Percentiles rank a stretch among this genome's conserved stretches.
Conservation (phyloP, 2,113 vertebrate genomes). For the Echinops telfairi region DNA sequence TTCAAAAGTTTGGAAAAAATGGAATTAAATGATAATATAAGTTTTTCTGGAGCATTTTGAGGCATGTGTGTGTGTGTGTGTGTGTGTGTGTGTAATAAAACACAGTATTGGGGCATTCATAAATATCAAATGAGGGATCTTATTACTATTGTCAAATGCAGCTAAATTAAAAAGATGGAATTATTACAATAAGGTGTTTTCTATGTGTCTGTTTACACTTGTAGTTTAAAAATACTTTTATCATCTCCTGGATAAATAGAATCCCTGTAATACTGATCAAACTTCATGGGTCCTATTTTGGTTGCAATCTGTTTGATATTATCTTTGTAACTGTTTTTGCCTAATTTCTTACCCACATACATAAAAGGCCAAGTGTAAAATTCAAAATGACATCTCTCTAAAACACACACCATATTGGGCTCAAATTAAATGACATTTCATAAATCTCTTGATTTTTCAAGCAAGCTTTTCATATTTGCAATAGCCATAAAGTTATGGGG, state of each 20-base stretch:
- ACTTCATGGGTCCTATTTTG: constrained; percentile 2
- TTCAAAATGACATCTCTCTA: neutral
- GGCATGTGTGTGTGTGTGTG: neutral
- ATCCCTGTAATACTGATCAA: neutral
- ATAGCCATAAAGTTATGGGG: neutral
- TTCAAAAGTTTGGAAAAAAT: too few relatives aligned
- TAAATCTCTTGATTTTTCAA: constrained; percentile 25
- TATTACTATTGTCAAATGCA: neutral
- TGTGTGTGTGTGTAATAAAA: neutral
- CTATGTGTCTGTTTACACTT: neutral
- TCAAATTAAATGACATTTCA: neutral
- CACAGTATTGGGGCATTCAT: neutral
- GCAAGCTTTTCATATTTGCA: neutral
- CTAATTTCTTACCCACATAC: constrained; percentile 3
- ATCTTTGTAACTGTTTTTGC: constrained; percentile 49
- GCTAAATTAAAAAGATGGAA: neutral
- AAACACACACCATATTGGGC: neutral
- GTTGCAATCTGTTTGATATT: neutral
- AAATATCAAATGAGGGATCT: neutral
- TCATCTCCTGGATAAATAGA: neutral
- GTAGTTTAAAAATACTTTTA: neutral
- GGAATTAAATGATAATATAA: too few relatives aligned
- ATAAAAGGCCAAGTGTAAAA: neutral
- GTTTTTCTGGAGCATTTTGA: too few relatives aligned
- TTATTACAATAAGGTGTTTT: neutral